Conservation (phyloP, 2,888 invertebrate genomes). For the Acronicta alni region DNA sequence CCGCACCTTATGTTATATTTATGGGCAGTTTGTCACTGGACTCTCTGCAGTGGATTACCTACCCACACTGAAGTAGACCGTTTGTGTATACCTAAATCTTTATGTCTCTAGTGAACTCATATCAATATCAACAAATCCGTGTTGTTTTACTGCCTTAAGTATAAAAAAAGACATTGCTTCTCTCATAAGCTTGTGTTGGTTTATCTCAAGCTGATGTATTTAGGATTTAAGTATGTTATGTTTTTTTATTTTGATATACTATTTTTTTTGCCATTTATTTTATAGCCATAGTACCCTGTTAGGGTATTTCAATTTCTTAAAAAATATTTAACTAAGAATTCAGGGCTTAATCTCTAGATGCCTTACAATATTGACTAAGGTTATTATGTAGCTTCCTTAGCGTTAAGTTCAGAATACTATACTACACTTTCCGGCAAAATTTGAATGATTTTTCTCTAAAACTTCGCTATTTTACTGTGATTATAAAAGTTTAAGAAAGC, state of each 20-base stretch:
- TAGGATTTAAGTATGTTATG: constrained; percentile 12
- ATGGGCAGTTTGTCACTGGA: constrained; percentile 70
- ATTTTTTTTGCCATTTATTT: no score
- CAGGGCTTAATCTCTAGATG: constrained; percentile 18
- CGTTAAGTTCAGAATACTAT: no score
- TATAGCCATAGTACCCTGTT: no score
- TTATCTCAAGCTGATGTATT: constrained; percentile 23
- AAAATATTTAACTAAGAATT: constrained; percentile 11
- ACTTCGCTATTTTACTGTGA: constrained; percentile 15
- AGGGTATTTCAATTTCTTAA: no score
- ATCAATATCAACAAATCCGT: constrained; percentile 31
- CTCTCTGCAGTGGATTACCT: constrained; percentile 61
- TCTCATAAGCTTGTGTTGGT: constrained; percentile 19
- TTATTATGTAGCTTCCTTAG: no score
- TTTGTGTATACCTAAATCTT: constrained; percentile 54
- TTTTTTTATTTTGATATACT: constrained; percentile 7
- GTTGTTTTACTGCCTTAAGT: constrained; percentile 18
- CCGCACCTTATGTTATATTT: constrained; percentile 67
- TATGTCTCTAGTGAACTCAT: constrained; percentile 37
- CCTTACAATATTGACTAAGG: constrained; percentile 28
- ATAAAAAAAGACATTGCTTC: constrained; percentile 19
- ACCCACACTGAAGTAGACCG: constrained; percentile 55
- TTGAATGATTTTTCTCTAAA: no score
- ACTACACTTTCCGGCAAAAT: no score
- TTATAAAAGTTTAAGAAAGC: constrained; percentile 20